Base-by-base conservation (phyloP, 1,140 invertebrate species). In the Diabrotica virgifera region DNA sequence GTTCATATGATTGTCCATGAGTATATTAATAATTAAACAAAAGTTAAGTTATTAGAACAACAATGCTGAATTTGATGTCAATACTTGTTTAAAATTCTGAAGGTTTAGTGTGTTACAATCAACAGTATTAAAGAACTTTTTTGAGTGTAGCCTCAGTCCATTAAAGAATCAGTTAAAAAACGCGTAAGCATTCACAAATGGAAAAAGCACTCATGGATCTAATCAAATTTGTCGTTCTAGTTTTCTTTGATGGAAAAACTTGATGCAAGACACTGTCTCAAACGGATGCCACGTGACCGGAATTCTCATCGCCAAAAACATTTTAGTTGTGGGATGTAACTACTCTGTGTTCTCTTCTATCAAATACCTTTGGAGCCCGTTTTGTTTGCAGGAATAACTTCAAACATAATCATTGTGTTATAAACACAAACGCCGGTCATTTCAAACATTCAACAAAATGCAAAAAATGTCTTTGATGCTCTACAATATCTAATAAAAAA, bases 371-470 rank as follows among this genome's bases (percentile, higher is more conserved):
- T 54, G 36, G 35, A 62, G 51, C 60, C 51, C 51, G 60, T 62
- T 62, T 62, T 62, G 60, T 62, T 62, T 54, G 36, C n/a, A 62
- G 60, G 38, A 62, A 62, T 62, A 54, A 54, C 52, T 62, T 62
- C 52, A 62, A 62, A 62, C 60, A 62, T 62, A 62, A 62, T 62
- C 52, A 62, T 62, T 62, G 36, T 55, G 60, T 62, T 62, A 24
- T 53, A 14, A 62, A 53, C 52, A 37, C 59, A 14, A 62, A 53
- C 52, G 52, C 59, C 35, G 59, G 59, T 60, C 40, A 60, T 60
- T 60, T 50, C 59, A 57, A 57, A 46, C 40, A 24, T 24, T 24
- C 24, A 24, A 4, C 24, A 24, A 24, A 24, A 24, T 24, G 24
- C 24, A 24, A 24, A 24, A 24, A 24, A 24, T 24, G 24, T 24